Conservation (phyloP, 1,140 invertebrate species). For the Drosophila ficusphila region DNA sequence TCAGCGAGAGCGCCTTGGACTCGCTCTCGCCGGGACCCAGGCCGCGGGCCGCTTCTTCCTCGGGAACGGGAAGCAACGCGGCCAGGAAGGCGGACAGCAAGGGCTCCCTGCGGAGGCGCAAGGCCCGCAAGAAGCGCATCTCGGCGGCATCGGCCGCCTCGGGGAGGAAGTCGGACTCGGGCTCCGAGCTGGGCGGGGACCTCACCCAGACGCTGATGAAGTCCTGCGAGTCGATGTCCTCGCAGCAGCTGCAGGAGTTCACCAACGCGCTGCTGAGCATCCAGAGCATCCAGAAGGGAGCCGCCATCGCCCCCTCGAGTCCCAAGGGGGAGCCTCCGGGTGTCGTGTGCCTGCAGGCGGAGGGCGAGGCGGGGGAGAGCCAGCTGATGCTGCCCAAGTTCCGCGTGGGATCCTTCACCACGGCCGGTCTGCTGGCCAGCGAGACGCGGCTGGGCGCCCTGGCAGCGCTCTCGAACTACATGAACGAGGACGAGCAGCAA, state of each 20-base stretch:
- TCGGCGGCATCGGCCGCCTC: conserved; percentile 61
- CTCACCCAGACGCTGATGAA: conserved; percentile 78
- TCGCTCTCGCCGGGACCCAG: conserved; percentile 85
- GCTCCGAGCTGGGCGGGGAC: conserved; percentile 85
- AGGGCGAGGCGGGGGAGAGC: conserved; percentile 75
- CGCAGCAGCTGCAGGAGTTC: conserved; percentile 85
- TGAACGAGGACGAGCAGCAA: conserved; percentile 78
- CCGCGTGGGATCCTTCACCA: conserved; percentile 86
- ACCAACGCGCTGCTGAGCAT: conserved; percentile 73
- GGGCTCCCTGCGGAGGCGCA: conserved; percentile 86
- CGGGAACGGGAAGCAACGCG: conserved; percentile 65
- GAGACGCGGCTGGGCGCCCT: conserved; percentile 75
- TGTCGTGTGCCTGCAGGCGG: not conserved
- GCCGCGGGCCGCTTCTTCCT: conserved; percentile 77
- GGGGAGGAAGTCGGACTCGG: conserved; percentile 86
- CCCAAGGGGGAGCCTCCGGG: conserved; percentile 18
- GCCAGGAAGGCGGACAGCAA: conserved; percentile 84
- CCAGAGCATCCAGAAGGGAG: conserved; percentile 68
- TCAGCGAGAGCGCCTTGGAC: conserved; percentile 94
- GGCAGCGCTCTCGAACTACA: conserved; percentile 79
- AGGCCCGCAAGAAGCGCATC: conserved; percentile 87
- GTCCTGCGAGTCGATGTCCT: conserved; percentile 78
- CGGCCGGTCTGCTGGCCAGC: conserved; percentile 61
- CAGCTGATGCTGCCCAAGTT: conserved; percentile 86
- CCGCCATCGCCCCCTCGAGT: conserved; percentile 8